Conservation (phyloP, 2,888 invertebrate genomes). For the Uloborus plumipes region DNA sequence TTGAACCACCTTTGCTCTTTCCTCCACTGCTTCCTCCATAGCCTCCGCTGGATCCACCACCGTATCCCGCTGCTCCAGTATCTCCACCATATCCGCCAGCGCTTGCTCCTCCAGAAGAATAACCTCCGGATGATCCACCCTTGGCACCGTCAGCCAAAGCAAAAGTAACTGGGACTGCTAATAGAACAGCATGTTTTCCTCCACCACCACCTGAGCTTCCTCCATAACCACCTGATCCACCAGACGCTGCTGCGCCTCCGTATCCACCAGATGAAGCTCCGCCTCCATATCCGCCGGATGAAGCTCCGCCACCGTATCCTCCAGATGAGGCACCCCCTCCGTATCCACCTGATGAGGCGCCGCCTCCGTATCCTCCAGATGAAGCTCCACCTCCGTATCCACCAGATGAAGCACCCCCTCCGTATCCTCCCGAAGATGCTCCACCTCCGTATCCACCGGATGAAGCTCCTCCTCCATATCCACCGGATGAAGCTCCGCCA, state of each 20-base stretch:
- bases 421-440: conserved; percentile 19
- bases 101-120: conserved; percentile 34
- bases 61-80: conserved; percentile 5
- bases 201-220: conserved; percentile 43
- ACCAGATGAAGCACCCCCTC: conserved; percentile 23
- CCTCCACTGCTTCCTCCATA: conserved; percentile 19
- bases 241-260: conserved; percentile 26
- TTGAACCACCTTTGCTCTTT: conserved; percentile 14
- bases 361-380: conserved; percentile 44
- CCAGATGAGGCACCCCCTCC: conserved; percentile 21
- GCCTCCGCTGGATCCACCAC: conserved; percentile 23
- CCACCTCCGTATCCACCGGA: conserved; percentile 31
- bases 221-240: conserved; percentile 13
- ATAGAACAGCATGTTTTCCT: conserved; percentile 56
- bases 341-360: conserved; percentile 25
- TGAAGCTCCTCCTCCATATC: conserved; percentile 11
- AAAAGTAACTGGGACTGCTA: conserved; percentile 60
- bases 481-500: conserved; percentile 24
- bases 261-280: conserved; percentile 39
- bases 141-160: conserved; percentile 51
- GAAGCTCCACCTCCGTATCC: conserved; percentile 43
- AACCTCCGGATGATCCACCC: conserved; percentile 51
- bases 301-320: conserved; percentile 38
- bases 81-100: conserved; percentile 46
- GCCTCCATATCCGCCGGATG: conserved; percentile 50